These are phyloP conservation scores for Sterrhoptilus dennistouni DNA, from an alignment of 2,113 vertebrate species.

Conservation along the genomic window DNA sequence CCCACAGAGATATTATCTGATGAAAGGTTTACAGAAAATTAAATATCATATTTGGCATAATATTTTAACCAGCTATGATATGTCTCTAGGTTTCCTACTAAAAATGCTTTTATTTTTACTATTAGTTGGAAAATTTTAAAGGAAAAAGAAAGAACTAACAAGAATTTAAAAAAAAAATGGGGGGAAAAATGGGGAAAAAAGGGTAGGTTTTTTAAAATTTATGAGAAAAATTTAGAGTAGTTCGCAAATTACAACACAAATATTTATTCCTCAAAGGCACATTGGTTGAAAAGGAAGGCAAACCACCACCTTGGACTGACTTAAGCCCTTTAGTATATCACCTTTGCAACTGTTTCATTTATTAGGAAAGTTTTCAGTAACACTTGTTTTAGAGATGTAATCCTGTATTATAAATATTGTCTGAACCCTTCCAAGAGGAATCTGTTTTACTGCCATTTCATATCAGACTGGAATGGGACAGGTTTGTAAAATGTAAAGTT, in stretches of 20 bases:
- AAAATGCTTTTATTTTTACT: not conserved
- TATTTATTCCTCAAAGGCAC: not conserved
- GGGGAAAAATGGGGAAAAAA: not conserved
- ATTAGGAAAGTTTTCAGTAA: not conserved
- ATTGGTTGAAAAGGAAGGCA: slow-evolving; percentile 6
- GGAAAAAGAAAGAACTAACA: not conserved
- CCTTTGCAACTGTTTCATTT: not conserved
- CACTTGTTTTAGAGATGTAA: not conserved
- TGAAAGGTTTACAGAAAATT: not conserved
- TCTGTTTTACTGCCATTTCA: not conserved
- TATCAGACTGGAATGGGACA: not conserved
- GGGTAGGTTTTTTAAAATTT: not conserved
- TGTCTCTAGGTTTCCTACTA: not conserved
- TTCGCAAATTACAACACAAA: slow-evolving; percentile 4
- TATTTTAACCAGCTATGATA: not conserved
- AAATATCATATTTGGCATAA: not conserved
- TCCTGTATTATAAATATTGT: not conserved
- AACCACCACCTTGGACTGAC: not conserved
- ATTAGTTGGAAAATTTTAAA: not conserved
- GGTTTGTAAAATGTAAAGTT: not conserved
- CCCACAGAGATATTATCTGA: not conserved
- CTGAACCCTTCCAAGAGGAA: not conserved
- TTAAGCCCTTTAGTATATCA: not conserved
- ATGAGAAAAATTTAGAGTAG: slow-evolving; percentile 23
- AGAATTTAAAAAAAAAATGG: not conserved